Evolutionary conservation across 2,888 invertebrate species (phyloP).

Genomic region (Drosophila demipolita): DNA sequence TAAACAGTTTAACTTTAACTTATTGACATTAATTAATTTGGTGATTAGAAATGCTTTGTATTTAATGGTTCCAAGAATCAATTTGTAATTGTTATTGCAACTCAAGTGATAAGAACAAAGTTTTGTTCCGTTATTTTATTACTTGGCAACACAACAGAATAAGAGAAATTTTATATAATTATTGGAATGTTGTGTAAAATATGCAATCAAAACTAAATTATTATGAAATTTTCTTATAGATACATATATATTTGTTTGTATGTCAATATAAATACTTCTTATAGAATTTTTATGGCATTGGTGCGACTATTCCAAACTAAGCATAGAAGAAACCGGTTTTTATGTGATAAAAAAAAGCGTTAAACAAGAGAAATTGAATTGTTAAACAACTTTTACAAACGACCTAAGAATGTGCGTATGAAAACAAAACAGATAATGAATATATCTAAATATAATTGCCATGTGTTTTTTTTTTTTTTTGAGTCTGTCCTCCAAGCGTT

Average conservation of each 20-base stretch:
- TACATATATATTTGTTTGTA: background rate
- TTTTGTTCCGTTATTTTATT: background rate
- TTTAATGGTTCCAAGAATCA: background rate
- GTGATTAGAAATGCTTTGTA: background rate
- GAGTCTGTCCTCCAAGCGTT: slow-evolving; percentile 12
- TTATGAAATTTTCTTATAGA: background rate
- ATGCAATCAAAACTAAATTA: background rate
- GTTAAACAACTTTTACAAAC: slow-evolving; percentile 6
- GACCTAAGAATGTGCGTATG: slow-evolving; percentile 60
- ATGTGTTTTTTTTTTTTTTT: slow-evolving; percentile 15
- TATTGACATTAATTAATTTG: background rate
- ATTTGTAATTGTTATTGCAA: background rate
- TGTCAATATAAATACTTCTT: slow-evolving; percentile 15
- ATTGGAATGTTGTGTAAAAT: background rate
- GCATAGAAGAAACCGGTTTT: slow-evolving; percentile 47
- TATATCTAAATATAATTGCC: slow-evolving; percentile 70
- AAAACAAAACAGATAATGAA: slow-evolving; percentile 76
- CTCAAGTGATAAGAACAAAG: slow-evolving; percentile 31
- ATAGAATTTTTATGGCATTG: slow-evolving; percentile 19
- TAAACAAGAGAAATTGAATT: slow-evolving; percentile 1
- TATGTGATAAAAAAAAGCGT: slow-evolving; percentile 33
- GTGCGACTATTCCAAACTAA: slow-evolving; percentile 12
- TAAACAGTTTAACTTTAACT: background rate
- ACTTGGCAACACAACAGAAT: background rate
- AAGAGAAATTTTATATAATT: background rate